Evolutionary conservation across 1,140 invertebrate genomes (phyloP).

Genomic region (Forficula auricularia): DNA sequence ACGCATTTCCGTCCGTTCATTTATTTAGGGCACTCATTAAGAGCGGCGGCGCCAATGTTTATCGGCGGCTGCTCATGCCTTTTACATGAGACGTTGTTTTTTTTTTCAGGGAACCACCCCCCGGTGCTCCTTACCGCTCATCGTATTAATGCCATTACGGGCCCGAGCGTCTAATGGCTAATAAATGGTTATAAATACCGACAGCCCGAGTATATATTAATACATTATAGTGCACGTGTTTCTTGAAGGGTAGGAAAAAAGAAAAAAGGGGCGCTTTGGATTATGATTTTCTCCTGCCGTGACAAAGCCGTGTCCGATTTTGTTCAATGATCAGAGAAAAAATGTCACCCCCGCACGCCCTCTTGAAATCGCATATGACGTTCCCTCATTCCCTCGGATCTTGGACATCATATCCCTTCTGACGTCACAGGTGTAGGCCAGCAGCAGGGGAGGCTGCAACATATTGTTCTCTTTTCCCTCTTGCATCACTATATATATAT

Average conservation of each 20-base stretch:
- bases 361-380: too few relatives aligned
- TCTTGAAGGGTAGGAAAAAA: too few relatives aligned
- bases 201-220: constrained; percentile 10
- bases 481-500: too few relatives aligned
- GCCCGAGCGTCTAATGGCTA: constrained; percentile 9
- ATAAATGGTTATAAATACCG: constrained; percentile 11
- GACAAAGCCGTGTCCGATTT: too few relatives aligned
- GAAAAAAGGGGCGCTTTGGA: too few relatives aligned
- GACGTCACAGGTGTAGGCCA: constrained; percentile 3
- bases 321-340: too few relatives aligned
- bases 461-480: too few relatives aligned
- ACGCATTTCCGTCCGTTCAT: constrained; percentile 3
- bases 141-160: too few relatives aligned
- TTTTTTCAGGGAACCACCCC: constrained; percentile 1
- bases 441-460: background rate
- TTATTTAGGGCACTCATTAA: constrained; percentile 7
- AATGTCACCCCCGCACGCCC: too few relatives aligned
- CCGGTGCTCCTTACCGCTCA: too few relatives aligned
- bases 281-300: too few relatives aligned
- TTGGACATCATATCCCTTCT: background rate
- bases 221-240: constrained; percentile 7
- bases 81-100: constrained; percentile 4
- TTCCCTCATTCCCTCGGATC: too few relatives aligned
- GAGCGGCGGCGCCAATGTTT: background rate
- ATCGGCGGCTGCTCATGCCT: constrained; percentile 1